Percentiles rank a stretch among this genome's conserved stretches.
These are phyloP conservation scores for Leptinotarsa lineolata DNA, from an alignment of 1,140 invertebrate genomes.

Conservation along the genomic window DNA sequence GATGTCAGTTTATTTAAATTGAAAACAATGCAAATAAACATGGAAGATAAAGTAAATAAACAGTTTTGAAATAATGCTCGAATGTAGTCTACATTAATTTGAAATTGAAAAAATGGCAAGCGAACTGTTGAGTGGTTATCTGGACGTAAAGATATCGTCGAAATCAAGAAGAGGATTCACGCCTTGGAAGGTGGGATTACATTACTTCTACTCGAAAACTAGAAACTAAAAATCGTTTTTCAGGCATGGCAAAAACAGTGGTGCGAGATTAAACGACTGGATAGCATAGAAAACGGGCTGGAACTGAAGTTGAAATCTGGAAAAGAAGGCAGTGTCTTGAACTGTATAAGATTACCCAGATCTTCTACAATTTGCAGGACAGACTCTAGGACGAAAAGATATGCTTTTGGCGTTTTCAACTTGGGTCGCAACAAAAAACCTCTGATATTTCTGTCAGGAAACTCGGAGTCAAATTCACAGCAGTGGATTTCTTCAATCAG, in stretches of 20 bases:
- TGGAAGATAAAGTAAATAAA: neutral
- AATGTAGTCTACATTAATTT: neutral
- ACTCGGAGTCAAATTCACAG: constrained; percentile 61
- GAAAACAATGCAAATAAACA: neutral
- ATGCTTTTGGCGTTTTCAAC: constrained; percentile 62
- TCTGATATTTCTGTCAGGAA: constrained; percentile 59
- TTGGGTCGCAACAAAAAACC: constrained; percentile 57
- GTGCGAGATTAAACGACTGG: constrained; percentile 50
- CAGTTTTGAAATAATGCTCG: neutral
- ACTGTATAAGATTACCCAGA: constrained; percentile 52
- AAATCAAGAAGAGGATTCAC: constrained; percentile 49
- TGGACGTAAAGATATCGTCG: constrained; percentile 53
- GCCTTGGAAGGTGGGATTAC: constrained; percentile 47
- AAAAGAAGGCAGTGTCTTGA: constrained; percentile 43
- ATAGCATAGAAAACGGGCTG: constrained; percentile 47
- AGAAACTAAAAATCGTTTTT: constrained; percentile 9
- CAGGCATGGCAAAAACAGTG: constrained; percentile 53
- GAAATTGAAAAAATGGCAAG: neutral
- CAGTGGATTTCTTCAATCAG: constrained; percentile 62
- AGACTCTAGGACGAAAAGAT: constrained; percentile 60
- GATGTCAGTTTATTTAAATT: neutral
- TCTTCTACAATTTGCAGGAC: constrained; percentile 59
- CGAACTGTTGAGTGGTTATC: constrained; percentile 43
- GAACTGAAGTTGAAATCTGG: constrained; percentile 50
- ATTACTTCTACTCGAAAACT: constrained; percentile 18